Evolutionary conservation across 2,888 invertebrate genomes (phyloP).

Genomic region (Perdita meconis): DNA sequence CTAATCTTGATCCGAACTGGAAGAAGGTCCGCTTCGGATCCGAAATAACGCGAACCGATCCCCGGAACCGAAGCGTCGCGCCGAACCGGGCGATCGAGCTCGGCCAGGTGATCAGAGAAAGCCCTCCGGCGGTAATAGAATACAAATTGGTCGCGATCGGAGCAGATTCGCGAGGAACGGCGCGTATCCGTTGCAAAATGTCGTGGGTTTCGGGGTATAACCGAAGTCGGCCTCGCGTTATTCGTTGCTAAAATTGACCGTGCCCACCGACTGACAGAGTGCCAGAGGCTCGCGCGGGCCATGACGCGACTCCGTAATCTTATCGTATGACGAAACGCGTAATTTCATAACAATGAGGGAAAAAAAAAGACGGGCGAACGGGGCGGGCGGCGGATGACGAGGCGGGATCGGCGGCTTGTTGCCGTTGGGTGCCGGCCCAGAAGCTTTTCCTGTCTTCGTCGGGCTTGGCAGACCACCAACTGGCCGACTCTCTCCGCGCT

Average conservation of each 20-base stretch:
- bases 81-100: neutral
- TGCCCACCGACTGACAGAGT: conserved; percentile 32
- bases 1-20: conserved; percentile 20
- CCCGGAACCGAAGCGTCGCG: too few species aligned
- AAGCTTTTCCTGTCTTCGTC: conserved; percentile 69
- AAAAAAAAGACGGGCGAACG: conserved; percentile 45
- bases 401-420: conserved; percentile 54
- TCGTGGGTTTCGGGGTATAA: neutral
- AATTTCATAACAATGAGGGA: conserved; percentile 73
- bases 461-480: conserved; percentile 66
- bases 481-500: conserved; percentile 42
- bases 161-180: neutral
- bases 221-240: conserved; percentile 35
- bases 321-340: conserved; percentile 62
- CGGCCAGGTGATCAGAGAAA: conserved; percentile 1
- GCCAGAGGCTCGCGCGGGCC: conserved; percentile 46
- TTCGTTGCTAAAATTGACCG: conserved; percentile 58
- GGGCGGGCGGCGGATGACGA: conserved; percentile 29
- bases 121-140: too few species aligned
- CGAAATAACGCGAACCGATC: neutral
- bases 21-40: neutral
- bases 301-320: conserved; percentile 59
- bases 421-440: conserved; percentile 74
- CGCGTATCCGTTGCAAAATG: conserved; percentile 25
- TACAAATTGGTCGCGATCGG: neutral